Base-by-base conservation (phyloP, 2,888 invertebrate genomes). In the Galerucella calmariensis region DNA sequence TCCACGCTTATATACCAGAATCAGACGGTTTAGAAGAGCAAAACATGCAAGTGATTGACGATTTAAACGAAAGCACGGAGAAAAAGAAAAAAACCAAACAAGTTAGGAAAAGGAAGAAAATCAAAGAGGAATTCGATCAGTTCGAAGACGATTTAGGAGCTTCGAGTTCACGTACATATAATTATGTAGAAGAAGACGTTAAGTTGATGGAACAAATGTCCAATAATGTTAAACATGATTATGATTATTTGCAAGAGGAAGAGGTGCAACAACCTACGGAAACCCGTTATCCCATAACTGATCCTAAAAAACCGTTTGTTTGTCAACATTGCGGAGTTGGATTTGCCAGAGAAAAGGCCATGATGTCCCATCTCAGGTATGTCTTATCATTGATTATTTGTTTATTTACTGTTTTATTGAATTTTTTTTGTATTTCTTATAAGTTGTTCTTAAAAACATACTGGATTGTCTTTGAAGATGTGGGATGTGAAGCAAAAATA, bases 321-420 rank as follows among this genome's bases (percentile, higher is more conserved):
- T 95, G 95, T 81, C 93, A 93, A 79, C 91, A 91, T 79, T 93
- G 93, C 83, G 94, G 90, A 0, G 90, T 95, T 72, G 93, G 93
- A 58, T 85, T 95, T 87, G 95, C 95, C 0, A 89, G 95, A 68
- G 94, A 95, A 84, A 95, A 95, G 83, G 95, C 95, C 0, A 87
- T 95, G 35, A 92, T 93, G 70, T 94, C 95, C 0, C 95, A 95
- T 84, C 89, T 93, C 0, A 87, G 94, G 87, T 73, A 67, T 14
- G 35, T 6, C 4, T 20, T 20, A 20, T 24, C 61, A 12, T 12
- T 12, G 11, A 12, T 24, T 10, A 27, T 62, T 73, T 62, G 48
- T 35, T 35, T 35, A 35, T 6, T 35, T 6, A 5, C 35, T 35
- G 35, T 35, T 35, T 35, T 35, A 35, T 5, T 35, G 35, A 35